Base-by-base conservation (phyloP, 2,797 vertebrate genomes). In the Melanitta fusca region DNA sequence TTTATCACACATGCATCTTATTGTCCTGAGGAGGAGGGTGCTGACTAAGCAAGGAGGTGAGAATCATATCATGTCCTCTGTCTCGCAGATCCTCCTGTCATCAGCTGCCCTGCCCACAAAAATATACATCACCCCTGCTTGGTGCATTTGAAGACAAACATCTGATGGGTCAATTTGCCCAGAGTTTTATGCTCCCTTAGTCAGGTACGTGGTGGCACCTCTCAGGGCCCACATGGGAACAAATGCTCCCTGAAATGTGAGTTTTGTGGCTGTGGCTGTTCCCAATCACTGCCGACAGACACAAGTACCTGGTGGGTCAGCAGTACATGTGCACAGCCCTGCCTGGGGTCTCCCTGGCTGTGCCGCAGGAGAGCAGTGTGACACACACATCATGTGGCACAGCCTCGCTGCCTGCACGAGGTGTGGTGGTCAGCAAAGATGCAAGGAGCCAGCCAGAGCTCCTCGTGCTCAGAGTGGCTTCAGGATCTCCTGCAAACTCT, bases 291-390 rank as follows among this genome's bases (percentile, higher is more conserved):
- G 21, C 39, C n/a, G 18, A 13, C 34, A 41, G 78, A 9, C 51
- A 38, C 34, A 19, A 9, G 51, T 9, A 18, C 12, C 38, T 3
- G 1, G 22, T 58, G n/a, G 62, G 73, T 62, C 6, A 3, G 13
- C 7, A 6, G 15, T 45, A 7, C 6, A 15, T 3, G 4, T 1
- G 0, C 14, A 58, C 24, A 53, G 25, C n/a, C 64, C 6, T 39
- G 28, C 47, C 38, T 0, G 0, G 18, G 8, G 0, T 79, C 18
- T 18, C 70, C 45, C 38, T 43, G 7, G 1, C 16, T 2, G 2
- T 72, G 45, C 39, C 21, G 56, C 16, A 19, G 2, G 21, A 43
- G 30, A 77, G 18, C 22, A 27, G 12, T 47, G 34, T 39, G n/a
- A 64, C 41, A 19, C 20, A 64, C 41, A 19, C 20, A 1, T 0